A percentile compares a stretch with the other conserved stretches of the same genome.
These are phyloP conservation scores for Harpagoxenus sublaevis DNA, from an alignment of 2,888 invertebrate genomes.

Conservation along the genomic window DNA sequence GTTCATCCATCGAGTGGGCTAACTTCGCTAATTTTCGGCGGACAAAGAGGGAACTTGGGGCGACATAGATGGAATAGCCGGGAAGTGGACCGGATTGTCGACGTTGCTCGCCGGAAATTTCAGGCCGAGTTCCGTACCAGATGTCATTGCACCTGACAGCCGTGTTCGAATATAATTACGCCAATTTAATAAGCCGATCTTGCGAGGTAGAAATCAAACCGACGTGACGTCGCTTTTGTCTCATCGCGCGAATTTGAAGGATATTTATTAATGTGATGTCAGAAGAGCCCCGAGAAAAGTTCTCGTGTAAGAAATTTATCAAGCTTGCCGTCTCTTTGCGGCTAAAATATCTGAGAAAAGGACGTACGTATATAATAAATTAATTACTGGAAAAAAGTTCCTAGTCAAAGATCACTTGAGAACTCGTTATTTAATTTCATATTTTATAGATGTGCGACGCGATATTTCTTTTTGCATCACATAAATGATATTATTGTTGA, in stretches of 20 bases:
- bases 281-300: too few relatives aligned
- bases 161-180: constrained; percentile 40
- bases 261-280: neutral
- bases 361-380: neutral
- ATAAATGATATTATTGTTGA: neutral
- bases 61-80: constrained; percentile 50
- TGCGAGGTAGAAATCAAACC: neutral
- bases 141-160: constrained; percentile 47
- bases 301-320: neutral
- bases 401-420: neutral
- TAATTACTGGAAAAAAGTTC: neutral
- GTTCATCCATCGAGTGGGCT: constrained; percentile 34
- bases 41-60: constrained; percentile 57
- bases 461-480: neutral
- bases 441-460: neutral
- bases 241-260: neutral
- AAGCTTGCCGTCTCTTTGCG: neutral
- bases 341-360: neutral
- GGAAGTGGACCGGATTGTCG: constrained; percentile 48
- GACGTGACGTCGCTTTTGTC: constrained; percentile 4
- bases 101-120: constrained; percentile 52
- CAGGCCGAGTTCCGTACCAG: constrained; percentile 16
- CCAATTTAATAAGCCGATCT: constrained; percentile 40
- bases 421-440: neutral
- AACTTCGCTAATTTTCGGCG: constrained; percentile 66